Evolutionary conservation across 2,113 vertebrate species (phyloP).

Genomic region (Diadophis punctatus): DNA sequence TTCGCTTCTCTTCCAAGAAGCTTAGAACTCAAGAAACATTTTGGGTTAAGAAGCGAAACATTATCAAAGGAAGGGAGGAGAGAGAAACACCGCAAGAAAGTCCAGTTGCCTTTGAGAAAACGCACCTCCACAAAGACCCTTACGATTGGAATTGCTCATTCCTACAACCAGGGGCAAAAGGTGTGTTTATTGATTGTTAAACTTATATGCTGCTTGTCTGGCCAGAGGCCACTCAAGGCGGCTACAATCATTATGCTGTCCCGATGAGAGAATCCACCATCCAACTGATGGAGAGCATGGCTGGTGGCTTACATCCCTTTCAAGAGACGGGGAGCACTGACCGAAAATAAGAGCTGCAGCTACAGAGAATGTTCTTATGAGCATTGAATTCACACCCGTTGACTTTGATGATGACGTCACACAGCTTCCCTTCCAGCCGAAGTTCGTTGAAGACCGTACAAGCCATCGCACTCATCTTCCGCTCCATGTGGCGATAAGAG

Average conservation of each 20-base stretch:
- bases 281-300: background rate
- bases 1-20: background rate
- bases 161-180: background rate
- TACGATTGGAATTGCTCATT: background rate
- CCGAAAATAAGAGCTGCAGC: conserved; percentile 81
- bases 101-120: background rate
- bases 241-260: background rate
- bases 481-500: conserved; percentile 62
- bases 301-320: background rate
- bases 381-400: conserved; percentile 72
- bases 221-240: background rate
- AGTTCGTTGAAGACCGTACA: conserved; percentile 75
- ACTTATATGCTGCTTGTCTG: background rate
- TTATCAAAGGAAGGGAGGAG: background rate
- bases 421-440: conserved; percentile 75
- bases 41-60: background rate
- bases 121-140: background rate
- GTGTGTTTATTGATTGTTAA: background rate
- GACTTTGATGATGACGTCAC: conserved; percentile 75
- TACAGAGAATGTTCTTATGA: conserved; percentile 82
- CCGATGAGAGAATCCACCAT: background rate
- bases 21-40: background rate
- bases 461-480: conserved; percentile 66
- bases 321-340: conserved; percentile 38
- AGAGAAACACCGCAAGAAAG: background rate